Evolutionary conservation across 2,113 vertebrate species (phyloP).

Genomic region (Murina feae): DNA sequence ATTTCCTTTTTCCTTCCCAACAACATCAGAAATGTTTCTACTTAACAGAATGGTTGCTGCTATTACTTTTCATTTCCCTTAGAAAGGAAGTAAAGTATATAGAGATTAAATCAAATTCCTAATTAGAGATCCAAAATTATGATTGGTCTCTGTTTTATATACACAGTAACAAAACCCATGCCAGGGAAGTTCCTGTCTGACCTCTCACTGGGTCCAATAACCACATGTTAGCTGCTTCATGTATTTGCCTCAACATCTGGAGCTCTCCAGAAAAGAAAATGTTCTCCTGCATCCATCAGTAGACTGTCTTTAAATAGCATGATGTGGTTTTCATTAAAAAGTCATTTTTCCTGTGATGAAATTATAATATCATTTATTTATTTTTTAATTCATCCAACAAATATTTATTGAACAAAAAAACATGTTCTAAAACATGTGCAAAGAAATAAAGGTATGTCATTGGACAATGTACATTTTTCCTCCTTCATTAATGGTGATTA

Average conservation of each 20-base stretch:
- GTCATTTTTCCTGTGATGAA: constrained; percentile 49
- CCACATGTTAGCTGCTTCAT: constrained; percentile 32
- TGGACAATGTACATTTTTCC: not conserved
- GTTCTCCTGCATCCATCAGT: not conserved
- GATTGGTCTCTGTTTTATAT: constrained; percentile 53
- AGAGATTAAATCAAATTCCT: constrained; percentile 63
- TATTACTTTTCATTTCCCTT: constrained; percentile 65
- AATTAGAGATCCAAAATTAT: constrained; percentile 62
- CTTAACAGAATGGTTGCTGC: constrained; percentile 46
- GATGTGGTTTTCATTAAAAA: constrained; percentile 67
- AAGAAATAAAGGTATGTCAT: not conserved
- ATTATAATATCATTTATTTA: constrained; percentile 52
- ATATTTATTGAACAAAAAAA: constrained; percentile 38
- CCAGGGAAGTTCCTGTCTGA: constrained; percentile 41
- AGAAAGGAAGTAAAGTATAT: constrained; percentile 55
- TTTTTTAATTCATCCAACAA: constrained; percentile 41
- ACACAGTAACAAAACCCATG: constrained; percentile 54
- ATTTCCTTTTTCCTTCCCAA: constrained; percentile 49
- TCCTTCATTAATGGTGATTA: not conserved
- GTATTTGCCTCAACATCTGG: not conserved
- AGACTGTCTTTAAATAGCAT: constrained; percentile 28
- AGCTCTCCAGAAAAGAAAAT: constrained; percentile 39
- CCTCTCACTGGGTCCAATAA: not conserved
- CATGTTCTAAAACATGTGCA: not conserved
- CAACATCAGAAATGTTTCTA: constrained; percentile 47